Evolutionary conservation across 23 tunicate genomes (phyloP).

Genomic region (Aplidium turbinatum): DNA sequence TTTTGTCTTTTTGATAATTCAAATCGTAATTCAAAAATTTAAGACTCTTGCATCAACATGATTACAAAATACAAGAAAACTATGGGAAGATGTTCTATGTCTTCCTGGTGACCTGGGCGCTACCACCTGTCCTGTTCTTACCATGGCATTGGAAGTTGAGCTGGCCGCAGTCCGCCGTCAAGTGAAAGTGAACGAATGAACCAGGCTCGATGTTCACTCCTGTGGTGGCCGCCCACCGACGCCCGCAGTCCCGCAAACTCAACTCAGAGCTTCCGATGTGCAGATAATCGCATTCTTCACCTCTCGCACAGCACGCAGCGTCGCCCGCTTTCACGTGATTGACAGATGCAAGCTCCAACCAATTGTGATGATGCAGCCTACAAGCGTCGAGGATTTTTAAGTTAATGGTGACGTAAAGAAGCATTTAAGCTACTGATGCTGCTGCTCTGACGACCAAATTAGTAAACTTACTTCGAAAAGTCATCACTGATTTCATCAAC

Average conservation of each 20-base stretch:
- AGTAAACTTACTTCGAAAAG: too few species aligned
- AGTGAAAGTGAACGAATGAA: constrained; percentile 58
- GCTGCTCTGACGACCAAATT: too few species aligned
- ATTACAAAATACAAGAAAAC: too few species aligned
- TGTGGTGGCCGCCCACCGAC: constrained; percentile 48
- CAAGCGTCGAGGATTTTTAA: not conserved
- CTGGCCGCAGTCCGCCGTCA: constrained; percentile 37
- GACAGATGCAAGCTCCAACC: constrained; percentile 61
- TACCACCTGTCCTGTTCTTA: too few species aligned
- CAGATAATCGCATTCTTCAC: constrained; percentile 19
- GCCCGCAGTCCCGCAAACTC: constrained; percentile 41
- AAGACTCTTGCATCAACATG: too few species aligned
- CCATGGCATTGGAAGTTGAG: constrained; percentile 6
- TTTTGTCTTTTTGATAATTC: too few species aligned
- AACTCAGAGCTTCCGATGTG: constrained; percentile 34
- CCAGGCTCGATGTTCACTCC: constrained; percentile 63
- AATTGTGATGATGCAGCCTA: constrained; percentile 15
- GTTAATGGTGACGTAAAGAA: too few species aligned
- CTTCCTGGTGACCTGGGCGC: too few species aligned
- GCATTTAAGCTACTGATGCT: not conserved
- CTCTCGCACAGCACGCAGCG: constrained; percentile 7
- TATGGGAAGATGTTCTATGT: too few species aligned
- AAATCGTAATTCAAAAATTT: too few species aligned
- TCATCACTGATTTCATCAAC: constrained; percentile 51
- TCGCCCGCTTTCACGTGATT: not conserved